Evolutionary conservation across 1,140 invertebrate genomes (phyloP).

Genomic region (Cotesia chilonis): DNA sequence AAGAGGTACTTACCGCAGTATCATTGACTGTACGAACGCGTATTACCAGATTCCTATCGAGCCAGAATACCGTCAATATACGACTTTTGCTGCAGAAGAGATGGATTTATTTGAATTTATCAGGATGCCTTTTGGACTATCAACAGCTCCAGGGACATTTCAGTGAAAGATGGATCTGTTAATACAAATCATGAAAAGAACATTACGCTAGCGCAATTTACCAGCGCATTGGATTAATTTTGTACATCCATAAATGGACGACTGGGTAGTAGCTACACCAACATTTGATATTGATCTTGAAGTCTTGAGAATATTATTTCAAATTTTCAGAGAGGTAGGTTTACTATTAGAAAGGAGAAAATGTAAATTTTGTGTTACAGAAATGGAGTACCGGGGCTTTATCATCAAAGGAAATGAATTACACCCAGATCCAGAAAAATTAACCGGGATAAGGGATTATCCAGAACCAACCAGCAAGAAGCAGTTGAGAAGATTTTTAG

Average conservation of each 20-base stretch:
- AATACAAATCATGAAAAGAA: background rate
- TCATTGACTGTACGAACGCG: background rate
- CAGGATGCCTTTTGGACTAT: background rate
- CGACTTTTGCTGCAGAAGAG: background rate
- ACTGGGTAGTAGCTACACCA: background rate
- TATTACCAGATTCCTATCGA: background rate
- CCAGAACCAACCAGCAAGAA: background rate
- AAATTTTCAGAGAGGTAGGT: slow-evolving; percentile 1
- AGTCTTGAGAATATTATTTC: background rate
- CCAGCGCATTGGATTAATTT: background rate
- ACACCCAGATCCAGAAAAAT: slow-evolving; percentile 1
- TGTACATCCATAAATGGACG: background rate
- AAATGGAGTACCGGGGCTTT: background rate
- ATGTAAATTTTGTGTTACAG: slow-evolving; percentile 7
- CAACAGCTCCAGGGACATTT: slow-evolving; percentile 4
- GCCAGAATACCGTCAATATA: background rate
- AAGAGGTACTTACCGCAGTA: background rate
- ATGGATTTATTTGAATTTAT: background rate
- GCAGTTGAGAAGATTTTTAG: background rate
- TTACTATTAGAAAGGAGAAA: background rate
- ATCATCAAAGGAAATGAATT: background rate
- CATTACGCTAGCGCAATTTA: background rate
- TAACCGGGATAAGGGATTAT: background rate
- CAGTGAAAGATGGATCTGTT: background rate
- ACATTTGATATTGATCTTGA: background rate